A percentile compares a stretch with the other conserved stretches of the same genome.
Evolutionary conservation across 2,797 vertebrate species (phyloP).

Genomic region (Argyrosomus regius): DNA sequence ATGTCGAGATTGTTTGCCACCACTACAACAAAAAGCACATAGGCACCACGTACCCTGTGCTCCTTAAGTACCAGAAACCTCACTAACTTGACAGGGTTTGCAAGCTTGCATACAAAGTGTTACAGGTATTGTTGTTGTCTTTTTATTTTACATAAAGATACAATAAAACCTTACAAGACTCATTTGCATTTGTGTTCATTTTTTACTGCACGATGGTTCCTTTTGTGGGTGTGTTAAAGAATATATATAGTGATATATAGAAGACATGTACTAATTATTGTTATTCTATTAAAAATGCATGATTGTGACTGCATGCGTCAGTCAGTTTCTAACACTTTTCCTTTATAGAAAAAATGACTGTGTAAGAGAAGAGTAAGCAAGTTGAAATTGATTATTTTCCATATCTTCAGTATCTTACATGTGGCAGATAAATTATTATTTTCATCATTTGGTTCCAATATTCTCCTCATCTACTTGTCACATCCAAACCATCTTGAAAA

Average conservation of each 20-base stretch:
- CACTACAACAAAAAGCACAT: constrained; percentile 89
- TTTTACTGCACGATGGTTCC: not conserved
- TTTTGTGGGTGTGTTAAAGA: not conserved
- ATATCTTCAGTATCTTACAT: not conserved
- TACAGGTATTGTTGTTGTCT: constrained; percentile 78
- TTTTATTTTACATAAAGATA: constrained; percentile 82
- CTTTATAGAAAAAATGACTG: no score
- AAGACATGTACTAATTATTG: not conserved
- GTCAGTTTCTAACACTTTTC: not conserved
- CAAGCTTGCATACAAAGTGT: constrained; percentile 61
- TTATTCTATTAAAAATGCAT: not conserved
- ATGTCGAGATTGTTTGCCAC: constrained; percentile 88
- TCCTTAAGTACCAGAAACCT: constrained; percentile 79
- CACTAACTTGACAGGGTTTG: constrained; percentile 24
- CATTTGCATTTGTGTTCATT: constrained; percentile 24
- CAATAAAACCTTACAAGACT: constrained; percentile 82
- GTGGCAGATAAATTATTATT: no score
- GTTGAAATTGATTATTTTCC: not conserved
- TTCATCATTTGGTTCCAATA: no score
- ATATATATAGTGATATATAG: not conserved
- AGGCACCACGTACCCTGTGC: constrained; percentile 88
- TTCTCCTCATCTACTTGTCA: no score
- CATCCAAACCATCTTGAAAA: no score
- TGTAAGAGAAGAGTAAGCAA: not conserved
- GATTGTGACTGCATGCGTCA: not conserved